Evolutionary conservation across 2,113 vertebrate genomes (phyloP), one percentile per base, ranked within the genome.

Genomic region (Vidua chalybeata): DNA sequence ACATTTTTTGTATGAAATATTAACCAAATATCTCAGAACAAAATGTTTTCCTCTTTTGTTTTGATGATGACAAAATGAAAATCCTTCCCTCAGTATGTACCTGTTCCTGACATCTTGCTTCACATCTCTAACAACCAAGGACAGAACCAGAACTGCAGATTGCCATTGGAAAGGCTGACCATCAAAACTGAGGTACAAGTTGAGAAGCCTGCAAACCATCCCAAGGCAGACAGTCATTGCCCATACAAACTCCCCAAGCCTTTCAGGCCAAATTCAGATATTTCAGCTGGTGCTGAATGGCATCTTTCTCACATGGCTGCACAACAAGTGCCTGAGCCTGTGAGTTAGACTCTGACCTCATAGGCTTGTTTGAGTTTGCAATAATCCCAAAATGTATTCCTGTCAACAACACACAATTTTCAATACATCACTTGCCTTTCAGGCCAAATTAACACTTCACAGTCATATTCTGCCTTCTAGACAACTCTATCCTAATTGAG

Each of bases 361-460:
- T 33, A 18, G 61, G 33, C 56, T 90, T 33, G 20, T n/a, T 87
- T 21, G 7, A 78, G 75, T 59, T 64, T 1, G 17, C 52, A 88
- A 59, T 93, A 85, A 91, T 80, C 90, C 84, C 90, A 69, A 93
- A 93, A 55, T 7, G 41, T 27, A 79, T 95, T 91, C 89, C 85
- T 94, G 93, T 91, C 84, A 95, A 76, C 91, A 93, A 21, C 72
- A 51, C 51, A 73, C 39, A 20, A 58, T 91, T 94, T 81, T 72
- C 83, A 94, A 91, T 92, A 91, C 74, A 85, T 96, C 81, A 91
- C 74, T 84, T n/a, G 54, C 74, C 64, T 91, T 87, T 91, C 19
- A 0, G 71, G 59, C 75, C 56, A 64, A 73, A 93, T 84, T 88
- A 96, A 89, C 87, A 92, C 88, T 89, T 96, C 85, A 35, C 86